Conservation (phyloP, 2,888 invertebrate species). For the Phengaris alcon region DNA sequence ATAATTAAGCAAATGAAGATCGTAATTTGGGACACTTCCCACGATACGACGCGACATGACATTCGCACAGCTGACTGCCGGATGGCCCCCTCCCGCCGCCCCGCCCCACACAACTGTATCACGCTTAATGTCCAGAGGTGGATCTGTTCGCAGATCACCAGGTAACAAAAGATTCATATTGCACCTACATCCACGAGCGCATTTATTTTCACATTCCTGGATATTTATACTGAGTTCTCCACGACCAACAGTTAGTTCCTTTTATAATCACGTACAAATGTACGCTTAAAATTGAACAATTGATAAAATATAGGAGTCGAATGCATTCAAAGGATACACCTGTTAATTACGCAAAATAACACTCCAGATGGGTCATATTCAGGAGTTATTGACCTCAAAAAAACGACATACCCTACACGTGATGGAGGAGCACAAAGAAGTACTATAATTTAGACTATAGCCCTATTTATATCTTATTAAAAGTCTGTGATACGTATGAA, state of each 20-base stretch:
- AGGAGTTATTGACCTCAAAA: constrained; percentile 75
- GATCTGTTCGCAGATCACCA: constrained; percentile 55
- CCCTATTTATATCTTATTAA: neutral
- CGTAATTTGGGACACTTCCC: constrained; percentile 71
- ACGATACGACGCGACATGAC: constrained; percentile 63
- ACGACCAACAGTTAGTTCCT: neutral
- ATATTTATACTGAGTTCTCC: neutral
- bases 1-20: constrained; percentile 52
- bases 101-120: constrained; percentile 42
- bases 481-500: neutral
- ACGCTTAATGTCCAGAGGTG: constrained; percentile 43
- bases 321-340: neutral
- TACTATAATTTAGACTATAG: neutral
- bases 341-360: constrained; percentile 35
- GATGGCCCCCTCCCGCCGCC: constrained; percentile 52
- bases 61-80: constrained; percentile 76
- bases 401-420: constrained; percentile 74
- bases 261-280: constrained; percentile 5
- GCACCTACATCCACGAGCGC: constrained; percentile 49
- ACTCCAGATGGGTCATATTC: constrained; percentile 51
- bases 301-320: neutral
- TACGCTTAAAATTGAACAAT: neutral
- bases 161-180: constrained; percentile 44
- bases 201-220: neutral
- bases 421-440: constrained; percentile 64